A percentile compares a stretch with the other conserved stretches of the same genome.
These are phyloP conservation scores for Rotaria socialis DNA, from an alignment of 2,888 invertebrate species.

Conservation along the genomic window DNA sequence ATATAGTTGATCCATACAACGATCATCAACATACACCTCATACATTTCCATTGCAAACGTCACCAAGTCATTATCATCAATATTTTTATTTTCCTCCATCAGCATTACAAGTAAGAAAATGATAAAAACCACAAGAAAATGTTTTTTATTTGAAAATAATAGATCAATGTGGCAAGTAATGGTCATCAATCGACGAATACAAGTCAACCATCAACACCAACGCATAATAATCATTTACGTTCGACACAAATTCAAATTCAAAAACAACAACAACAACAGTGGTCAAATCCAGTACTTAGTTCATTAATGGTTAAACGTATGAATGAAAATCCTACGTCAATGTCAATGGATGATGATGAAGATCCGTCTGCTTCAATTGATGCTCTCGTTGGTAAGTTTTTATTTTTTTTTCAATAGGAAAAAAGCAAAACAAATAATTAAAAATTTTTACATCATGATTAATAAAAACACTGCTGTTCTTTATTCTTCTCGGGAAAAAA, in stretches of 20 bases:
- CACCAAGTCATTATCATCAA: conserved; percentile 18
- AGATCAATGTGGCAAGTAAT: neutral
- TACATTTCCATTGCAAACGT: conserved; percentile 27
- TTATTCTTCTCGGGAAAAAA: too few species aligned
- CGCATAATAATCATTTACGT: neutral
- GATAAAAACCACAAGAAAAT: neutral
- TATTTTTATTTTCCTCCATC: conserved; percentile 13
- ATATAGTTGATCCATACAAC: neutral
- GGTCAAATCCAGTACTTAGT: conserved; percentile 12
- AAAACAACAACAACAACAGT: neutral
- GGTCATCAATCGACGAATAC: neutral
- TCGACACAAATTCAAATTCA: neutral
- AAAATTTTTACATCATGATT: neutral
- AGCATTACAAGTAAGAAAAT: neutral
- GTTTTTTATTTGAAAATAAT: neutral
- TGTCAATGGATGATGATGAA: neutral
- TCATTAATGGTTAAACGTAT: conserved; percentile 4
- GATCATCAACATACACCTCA: conserved; percentile 14
- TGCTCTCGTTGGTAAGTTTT: conserved; percentile 19
- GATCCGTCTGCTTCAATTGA: conserved; percentile 33
- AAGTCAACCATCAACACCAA: conserved; percentile 18
- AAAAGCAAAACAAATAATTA: neutral
- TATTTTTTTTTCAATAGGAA: neutral
- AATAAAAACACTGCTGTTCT: neutral
- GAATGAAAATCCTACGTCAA: neutral